Evolutionary conservation across 2,888 invertebrate species (phyloP), one percentile per base, ranked within the genome.

Genomic region (Pandemis corylana): DNA sequence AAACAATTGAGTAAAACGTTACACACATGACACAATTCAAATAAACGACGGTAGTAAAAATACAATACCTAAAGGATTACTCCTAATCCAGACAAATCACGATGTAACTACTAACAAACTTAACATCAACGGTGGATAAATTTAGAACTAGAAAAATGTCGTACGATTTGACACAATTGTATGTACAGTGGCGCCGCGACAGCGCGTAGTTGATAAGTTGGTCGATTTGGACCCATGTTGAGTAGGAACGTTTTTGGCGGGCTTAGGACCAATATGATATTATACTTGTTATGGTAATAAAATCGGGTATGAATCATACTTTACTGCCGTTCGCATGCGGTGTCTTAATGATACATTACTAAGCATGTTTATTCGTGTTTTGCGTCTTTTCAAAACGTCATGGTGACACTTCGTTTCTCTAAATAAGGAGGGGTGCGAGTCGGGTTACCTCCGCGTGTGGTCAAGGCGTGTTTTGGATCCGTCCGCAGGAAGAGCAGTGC

Each of bases 201-300:
- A 2, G 44, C 5, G 15, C 59, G 68, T 44, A 59, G 42, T 41
- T 4, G 13, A 5, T 28, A 59, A 59, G 42, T 68, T 68, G 44
- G 68, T 59, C 28, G 5, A 44, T 13, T 56, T 28, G 10, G 53
- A 53, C 67, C 67, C 67, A 15, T 67, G 41, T 67, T 67, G 44
- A 13, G 41, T 49, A 66, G 15, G 51, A 20, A 20, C 56, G 15
- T 9, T 66, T 66, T 66, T 20, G 46, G 46, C 7, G 15, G 53
- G 53, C 7, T 68, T 44, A 44, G 42, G 42, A 3, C 44, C 13
- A 53, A 68, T 44, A 59, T 20, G n/a, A 68, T 68, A 68, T 36
- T 51, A 15, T 53, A 67, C 68, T 68, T 68, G 59, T 68, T 59
- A 68, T 68, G 44, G 20, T 28, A 44, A 68, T 68, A 67, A 68